Evolutionary conservation across 2,888 invertebrate genomes (phyloP), one percentile per base, ranked within the genome.

Genomic region (Plagodis pulveraria): DNA sequence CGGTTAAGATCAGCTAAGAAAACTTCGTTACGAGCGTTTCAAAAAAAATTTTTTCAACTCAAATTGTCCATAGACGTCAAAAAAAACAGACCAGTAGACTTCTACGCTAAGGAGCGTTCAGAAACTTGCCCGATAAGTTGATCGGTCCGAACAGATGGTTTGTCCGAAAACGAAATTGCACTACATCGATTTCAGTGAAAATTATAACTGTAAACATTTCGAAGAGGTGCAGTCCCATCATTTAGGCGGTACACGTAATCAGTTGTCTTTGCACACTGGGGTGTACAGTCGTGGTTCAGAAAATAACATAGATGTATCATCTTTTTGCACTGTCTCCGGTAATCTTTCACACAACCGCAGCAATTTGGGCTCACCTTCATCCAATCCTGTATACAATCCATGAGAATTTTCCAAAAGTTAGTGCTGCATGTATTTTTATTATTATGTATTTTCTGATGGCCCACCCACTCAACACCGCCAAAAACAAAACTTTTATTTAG

Each of bases 161-260:
- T 43, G 7, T 11, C 6, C 12, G n/a, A 10, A 11, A n/a, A n/a
- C n/a, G 5, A 43, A 43, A 12, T 12, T 43, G 42, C 7, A 5
- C 42, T 43, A 12, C 42, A 43, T 11, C 6, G 42, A 43, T 7
- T 43, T 43, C 12, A 43, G 42, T 10, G 42, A 43, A 43, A 43
- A 43, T 43, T 43, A 43, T 7, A 11, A 6, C 7, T 43, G 42
- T 7, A 43, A 43, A 11, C 7, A 11, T 11, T 11, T 11, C 10
- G 12, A n/a, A 12, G 42, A 43, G 7, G 7, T 43, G 4, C 42
- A 43, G 7, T n/a, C 42, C 2, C 42, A 43, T 11, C 42, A 43
- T 12, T 43, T 43, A 11, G 42, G 42, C 2, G 42, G 42, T 6
- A 11, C 42, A 2, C 42, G 42, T 5, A 43, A 43, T 11, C 42